Conservation (phyloP, 2,113 vertebrate genomes). For the Isichthys henryi region DNA sequence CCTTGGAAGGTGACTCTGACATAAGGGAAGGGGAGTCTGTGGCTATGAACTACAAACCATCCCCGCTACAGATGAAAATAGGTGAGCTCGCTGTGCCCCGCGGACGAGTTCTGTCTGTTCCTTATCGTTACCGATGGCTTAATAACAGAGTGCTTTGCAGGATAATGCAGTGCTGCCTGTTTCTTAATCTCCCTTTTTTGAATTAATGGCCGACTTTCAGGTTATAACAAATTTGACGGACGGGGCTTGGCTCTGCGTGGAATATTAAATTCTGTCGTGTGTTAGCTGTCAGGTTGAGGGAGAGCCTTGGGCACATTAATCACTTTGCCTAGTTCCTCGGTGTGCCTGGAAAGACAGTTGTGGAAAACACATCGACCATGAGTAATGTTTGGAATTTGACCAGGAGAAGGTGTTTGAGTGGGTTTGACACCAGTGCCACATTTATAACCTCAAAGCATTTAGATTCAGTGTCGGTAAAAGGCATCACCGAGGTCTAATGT, state of each 20-base stretch:
- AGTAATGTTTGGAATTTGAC: background rate
- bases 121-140: background rate
- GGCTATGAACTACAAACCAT: conserved; percentile 95
- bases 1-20: conserved; percentile 87
- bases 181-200: background rate
- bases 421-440: background rate
- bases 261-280: background rate
- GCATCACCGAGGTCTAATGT: background rate
- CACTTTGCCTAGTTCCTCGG: background rate
- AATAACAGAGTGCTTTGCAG: too few species aligned
- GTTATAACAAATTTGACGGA: background rate
- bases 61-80: conserved; percentile 93
- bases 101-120: background rate
- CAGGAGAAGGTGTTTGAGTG: background rate
- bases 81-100: conserved; percentile 58
- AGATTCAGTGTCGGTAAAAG: background rate
- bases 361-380: background rate
- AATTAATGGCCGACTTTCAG: background rate
- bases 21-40: conserved; percentile 86
- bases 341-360: background rate
- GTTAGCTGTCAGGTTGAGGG: background rate
- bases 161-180: background rate
- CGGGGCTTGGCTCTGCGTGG: background rate
- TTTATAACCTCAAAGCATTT: background rate
- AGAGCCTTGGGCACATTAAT: background rate